A percentile compares a stretch with the other conserved stretches of the same genome.
Conservation (phyloP, 2,113 vertebrate genomes). For the Eubucco bourcierii region DNA sequence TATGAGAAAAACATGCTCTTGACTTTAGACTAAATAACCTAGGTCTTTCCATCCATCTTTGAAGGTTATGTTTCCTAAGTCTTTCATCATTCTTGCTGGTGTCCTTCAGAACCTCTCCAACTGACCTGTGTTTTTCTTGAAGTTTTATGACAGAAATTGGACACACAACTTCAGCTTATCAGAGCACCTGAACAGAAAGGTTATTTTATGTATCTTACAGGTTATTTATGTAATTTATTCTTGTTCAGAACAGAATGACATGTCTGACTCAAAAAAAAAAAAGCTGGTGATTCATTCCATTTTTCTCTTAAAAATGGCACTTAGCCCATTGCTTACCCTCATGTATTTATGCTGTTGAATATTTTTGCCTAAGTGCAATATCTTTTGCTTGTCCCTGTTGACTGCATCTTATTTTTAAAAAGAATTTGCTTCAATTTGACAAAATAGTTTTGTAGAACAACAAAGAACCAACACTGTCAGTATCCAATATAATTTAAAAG, state of each 20-base stretch:
- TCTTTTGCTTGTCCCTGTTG: not conserved
- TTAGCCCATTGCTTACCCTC: not conserved
- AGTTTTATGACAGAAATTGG: not conserved
- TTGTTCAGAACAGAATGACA: not conserved
- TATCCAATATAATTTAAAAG: not conserved
- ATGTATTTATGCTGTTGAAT: not conserved
- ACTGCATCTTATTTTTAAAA: not conserved
- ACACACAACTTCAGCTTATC: not conserved
- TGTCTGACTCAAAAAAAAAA: not conserved
- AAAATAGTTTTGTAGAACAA: not conserved
- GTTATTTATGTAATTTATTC: not conserved
- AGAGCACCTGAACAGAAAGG: not conserved
- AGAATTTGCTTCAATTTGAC: not conserved
- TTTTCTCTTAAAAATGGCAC: not conserved
- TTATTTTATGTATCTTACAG: not conserved
- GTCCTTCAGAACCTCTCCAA: not conserved
- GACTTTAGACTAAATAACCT: not conserved
- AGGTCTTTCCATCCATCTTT: not conserved
- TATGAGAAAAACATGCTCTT: not conserved
- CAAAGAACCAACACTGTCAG: not conserved
- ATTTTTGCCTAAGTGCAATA: not conserved
- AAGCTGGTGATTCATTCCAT: not conserved
- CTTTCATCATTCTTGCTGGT: not conserved
- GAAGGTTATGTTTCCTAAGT: not conserved
- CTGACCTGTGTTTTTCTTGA: not conserved